Percentiles rank a stretch among this genome's conserved stretches.
Conservation (phyloP, 2,888 invertebrate species). For the Aspidiotus destructor region DNA sequence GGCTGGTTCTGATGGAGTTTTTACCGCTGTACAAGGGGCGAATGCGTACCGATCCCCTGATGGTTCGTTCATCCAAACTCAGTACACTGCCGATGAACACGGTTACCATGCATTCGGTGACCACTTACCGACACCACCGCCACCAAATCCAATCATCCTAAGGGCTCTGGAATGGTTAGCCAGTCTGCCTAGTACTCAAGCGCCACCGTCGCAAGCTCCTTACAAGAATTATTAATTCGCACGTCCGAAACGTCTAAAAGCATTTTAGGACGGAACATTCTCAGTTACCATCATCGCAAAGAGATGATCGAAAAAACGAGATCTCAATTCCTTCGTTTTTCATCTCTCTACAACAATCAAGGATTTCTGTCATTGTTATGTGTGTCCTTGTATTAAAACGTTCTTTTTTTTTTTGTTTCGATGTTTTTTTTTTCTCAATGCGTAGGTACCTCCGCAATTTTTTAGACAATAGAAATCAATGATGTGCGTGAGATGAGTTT, state of each 20-base stretch:
- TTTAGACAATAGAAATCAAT: no score
- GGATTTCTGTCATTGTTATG: no score
- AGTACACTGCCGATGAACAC: slow-evolving; percentile 60
- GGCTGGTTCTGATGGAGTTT: slow-evolving; percentile 44
- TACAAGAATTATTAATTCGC: not conserved
- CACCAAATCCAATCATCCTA: slow-evolving; percentile 57
- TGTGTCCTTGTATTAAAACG: no score
- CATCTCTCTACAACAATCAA: no score
- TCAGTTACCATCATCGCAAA: no score
- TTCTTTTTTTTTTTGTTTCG: no score
- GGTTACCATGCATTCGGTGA: slow-evolving; percentile 68
- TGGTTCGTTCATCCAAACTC: slow-evolving; percentile 50
- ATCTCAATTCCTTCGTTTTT: no score
- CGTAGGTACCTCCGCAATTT: no score
- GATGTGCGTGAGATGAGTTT: no score
- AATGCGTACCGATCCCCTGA: slow-evolving; percentile 62
- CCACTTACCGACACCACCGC: slow-evolving; percentile 68
- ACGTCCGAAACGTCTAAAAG: not conserved
- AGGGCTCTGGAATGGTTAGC: slow-evolving; percentile 36
- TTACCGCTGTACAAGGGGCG: slow-evolving; percentile 54
- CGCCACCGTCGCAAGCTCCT: slow-evolving; percentile 18
- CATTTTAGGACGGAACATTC: not conserved
- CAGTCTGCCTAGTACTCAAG: slow-evolving; percentile 35
- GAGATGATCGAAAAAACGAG: no score
- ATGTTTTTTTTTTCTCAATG: no score